Conservation (phyloP, 1,140 invertebrate species). For the Venustaconcha ellipsiformis region DNA sequence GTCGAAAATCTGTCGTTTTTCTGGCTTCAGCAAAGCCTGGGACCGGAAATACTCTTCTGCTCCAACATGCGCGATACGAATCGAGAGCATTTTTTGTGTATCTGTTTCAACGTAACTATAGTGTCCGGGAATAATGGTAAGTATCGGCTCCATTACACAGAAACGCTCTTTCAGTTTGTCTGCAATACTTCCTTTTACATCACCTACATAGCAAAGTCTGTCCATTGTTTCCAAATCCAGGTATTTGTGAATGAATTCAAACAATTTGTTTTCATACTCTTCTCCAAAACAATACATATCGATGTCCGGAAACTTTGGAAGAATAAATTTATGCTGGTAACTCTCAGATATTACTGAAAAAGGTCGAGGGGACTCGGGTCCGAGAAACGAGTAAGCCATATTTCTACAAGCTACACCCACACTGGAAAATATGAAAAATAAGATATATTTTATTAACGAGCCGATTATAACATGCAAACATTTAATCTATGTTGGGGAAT, state of each 20-base stretch:
- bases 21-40: constrained; percentile 32
- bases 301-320: constrained; percentile 42
- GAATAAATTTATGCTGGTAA: constrained; percentile 48
- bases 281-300: constrained; percentile 56
- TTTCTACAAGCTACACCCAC: neutral
- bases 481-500: no score
- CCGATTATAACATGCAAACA: no score
- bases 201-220: constrained; percentile 58
- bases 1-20: constrained; percentile 50
- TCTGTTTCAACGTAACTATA: constrained; percentile 60
- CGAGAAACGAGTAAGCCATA: constrained; percentile 62
- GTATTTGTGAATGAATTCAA: constrained; percentile 59
- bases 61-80: constrained; percentile 58
- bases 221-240: constrained; percentile 61
- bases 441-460: no score
- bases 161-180: constrained; percentile 36
- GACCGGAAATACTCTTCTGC: constrained; percentile 63
- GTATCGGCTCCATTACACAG: constrained; percentile 61
- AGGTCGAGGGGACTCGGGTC: constrained; percentile 64
- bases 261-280: constrained; percentile 58
- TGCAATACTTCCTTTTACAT: constrained; percentile 54
- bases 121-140: constrained; percentile 58
- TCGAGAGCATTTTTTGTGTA: constrained; percentile 51
- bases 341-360: constrained; percentile 63
- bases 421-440: no score